Percentiles rank a stretch among this genome's conserved stretches.
Conservation (phyloP, 2,113 vertebrate genomes). For the Martes martes region DNA sequence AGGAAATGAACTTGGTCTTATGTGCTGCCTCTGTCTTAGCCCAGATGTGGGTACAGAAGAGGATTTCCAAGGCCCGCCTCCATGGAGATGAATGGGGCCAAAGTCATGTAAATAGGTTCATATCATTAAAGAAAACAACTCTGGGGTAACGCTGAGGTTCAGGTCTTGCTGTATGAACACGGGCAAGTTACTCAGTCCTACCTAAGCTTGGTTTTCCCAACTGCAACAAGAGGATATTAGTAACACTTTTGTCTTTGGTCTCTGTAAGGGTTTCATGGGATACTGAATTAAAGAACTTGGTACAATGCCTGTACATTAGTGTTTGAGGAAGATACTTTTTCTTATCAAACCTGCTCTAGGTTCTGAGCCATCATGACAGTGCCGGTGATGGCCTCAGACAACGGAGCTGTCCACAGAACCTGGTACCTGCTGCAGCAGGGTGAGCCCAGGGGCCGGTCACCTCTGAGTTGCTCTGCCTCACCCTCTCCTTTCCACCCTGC, state of each 20-base stretch:
- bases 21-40: neutral
- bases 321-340: neutral
- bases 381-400: neutral
- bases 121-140: neutral
- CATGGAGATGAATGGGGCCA: fast-evolving
- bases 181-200: neutral
- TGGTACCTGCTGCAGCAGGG: fast-evolving
- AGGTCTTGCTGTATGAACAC: neutral
- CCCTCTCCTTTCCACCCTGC: neutral
- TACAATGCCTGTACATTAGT: fast-evolving
- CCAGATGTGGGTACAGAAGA: fast-evolving
- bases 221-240: neutral
- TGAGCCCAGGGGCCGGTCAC: fast-evolving
- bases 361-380: neutral
- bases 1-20: neutral
- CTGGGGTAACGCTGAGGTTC: neutral
- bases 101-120: neutral
- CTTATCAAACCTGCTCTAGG: neutral
- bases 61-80: neutral
- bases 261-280: neutral
- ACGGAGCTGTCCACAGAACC: neutral
- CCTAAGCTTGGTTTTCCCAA: neutral
- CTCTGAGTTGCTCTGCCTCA: neutral
- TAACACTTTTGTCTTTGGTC: neutral
- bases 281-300: neutral